Evolutionary conservation across 2,797 vertebrate genomes (phyloP).

Genomic region (Enteromius viviparus): DNA sequence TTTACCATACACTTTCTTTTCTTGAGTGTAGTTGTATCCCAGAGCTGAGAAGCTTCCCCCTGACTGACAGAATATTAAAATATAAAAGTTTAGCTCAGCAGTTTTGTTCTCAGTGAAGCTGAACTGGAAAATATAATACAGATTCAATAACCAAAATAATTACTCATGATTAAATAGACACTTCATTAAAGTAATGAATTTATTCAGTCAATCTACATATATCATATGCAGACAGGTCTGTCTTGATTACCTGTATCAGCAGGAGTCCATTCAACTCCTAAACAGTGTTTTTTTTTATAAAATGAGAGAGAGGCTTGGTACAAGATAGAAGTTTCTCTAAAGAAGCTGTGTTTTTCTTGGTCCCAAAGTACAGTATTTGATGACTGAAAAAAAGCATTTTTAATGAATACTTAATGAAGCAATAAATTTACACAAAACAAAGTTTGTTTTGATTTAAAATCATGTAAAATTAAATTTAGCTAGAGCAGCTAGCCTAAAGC

Average conservation of each 20-base stretch:
- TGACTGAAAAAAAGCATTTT: neutral
- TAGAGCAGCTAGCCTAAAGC: neutral
- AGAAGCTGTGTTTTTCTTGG: neutral
- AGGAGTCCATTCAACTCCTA: conserved; percentile 1
- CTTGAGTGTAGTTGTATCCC: neutral
- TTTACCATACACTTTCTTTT: neutral
- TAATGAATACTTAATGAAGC: neutral
- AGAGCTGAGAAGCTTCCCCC: neutral
- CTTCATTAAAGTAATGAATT: neutral
- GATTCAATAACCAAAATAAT: conserved; percentile 24
- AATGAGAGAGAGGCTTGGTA: neutral
- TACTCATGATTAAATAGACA: neutral
- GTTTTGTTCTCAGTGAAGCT: conserved; percentile 24
- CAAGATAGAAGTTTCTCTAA: neutral
- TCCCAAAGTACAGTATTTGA: neutral
- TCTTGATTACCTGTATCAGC: conserved; percentile 6
- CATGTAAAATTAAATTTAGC: conserved; percentile 12
- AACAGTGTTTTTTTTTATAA: neutral
- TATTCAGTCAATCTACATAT: conserved; percentile 3
- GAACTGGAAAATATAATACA: neutral
- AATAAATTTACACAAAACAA: neutral
- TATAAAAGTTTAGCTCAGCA: conserved; percentile 20
- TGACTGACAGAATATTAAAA: neutral
- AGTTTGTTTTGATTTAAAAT: conserved; percentile 14
- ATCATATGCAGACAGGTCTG: neutral